phyloP scores from a whole-genome alignment of 2,797 vertebrate species.

The Orestias chungarensis region DNA sequence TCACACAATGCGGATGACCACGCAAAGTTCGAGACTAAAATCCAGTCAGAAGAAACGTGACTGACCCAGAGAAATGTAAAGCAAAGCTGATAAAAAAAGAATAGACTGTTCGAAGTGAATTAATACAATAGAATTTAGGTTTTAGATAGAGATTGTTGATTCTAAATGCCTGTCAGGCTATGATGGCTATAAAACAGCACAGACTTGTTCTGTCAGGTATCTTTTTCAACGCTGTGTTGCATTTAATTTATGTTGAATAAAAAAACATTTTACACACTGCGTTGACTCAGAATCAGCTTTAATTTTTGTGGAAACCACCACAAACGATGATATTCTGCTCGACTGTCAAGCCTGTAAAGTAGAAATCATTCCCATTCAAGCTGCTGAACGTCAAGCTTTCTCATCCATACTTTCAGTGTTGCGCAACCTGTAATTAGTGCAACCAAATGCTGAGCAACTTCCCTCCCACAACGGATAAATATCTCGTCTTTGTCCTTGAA shows the following conservation, averaged over 20 bases:
- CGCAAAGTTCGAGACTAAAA: too few relatives aligned
- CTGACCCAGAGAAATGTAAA: too few relatives aligned
- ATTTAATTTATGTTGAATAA: background rate
- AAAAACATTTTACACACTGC: background rate
- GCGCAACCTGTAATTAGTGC: slow-evolving; percentile 39
- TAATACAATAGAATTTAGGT: background rate
- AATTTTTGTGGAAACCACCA: too few relatives aligned
- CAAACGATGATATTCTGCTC: background rate
- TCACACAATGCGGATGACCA: too few relatives aligned
- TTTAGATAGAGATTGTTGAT: background rate
- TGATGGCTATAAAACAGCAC: background rate
- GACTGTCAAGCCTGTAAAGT: background rate
- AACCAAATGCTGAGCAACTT: slow-evolving; percentile 32
- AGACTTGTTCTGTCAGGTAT: background rate
- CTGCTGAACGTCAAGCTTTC: background rate
- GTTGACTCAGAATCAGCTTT: background rate
- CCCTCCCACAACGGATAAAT: slow-evolving; percentile 23
- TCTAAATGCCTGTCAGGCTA: background rate
- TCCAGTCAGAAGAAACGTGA: too few relatives aligned
- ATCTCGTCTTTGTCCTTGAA: slow-evolving; percentile 44
- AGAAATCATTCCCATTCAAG: background rate
- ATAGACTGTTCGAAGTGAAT: background rate
- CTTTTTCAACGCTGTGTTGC: background rate
- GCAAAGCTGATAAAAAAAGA: too few relatives aligned
- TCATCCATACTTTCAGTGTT: background rate